Conservation (phyloP, 2,888 invertebrate species). For the Megaustenia siamemsis region DNA sequence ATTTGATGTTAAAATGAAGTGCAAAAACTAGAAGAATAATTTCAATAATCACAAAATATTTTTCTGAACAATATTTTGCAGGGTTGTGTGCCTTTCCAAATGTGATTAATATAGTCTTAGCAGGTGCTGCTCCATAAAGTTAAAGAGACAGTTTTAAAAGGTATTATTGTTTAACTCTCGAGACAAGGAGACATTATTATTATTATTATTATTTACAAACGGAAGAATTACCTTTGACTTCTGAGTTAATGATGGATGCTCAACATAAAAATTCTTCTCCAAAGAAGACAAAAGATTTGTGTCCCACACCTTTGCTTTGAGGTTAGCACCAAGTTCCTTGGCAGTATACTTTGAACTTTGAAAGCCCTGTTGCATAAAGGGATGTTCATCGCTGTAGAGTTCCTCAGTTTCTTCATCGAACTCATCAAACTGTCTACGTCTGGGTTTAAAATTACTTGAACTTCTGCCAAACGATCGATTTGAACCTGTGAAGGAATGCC, state of each 20-base stretch:
- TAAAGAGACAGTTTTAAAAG: too few species aligned
- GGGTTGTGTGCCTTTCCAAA: too few species aligned
- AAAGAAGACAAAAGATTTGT: conserved; percentile 23
- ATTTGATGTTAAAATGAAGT: too few species aligned
- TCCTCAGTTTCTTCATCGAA: not conserved
- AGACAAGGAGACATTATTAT: too few species aligned
- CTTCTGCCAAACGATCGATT: not conserved
- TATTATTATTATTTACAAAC: not conserved
- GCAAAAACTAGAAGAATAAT: too few species aligned
- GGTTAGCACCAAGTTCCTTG: conserved; percentile 33
- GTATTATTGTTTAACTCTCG: too few species aligned
- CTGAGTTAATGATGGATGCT: conserved; percentile 19
- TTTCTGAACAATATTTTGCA: too few species aligned
- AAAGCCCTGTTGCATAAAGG: not conserved
- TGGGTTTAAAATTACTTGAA: not conserved
- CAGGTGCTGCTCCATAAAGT: too few species aligned
- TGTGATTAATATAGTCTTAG: too few species aligned
- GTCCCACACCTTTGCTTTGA: conserved; percentile 46
- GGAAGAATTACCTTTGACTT: conserved; percentile 36
- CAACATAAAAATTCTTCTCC: conserved; percentile 53
- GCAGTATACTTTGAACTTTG: not conserved
- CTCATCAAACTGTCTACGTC: not conserved
- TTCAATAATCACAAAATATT: too few species aligned
- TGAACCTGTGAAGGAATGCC: not conserved
- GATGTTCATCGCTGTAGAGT: not conserved